phyloP scores from a whole-genome alignment of 2,113 vertebrate genomes.

The Diglossa brunneiventris region DNA sequence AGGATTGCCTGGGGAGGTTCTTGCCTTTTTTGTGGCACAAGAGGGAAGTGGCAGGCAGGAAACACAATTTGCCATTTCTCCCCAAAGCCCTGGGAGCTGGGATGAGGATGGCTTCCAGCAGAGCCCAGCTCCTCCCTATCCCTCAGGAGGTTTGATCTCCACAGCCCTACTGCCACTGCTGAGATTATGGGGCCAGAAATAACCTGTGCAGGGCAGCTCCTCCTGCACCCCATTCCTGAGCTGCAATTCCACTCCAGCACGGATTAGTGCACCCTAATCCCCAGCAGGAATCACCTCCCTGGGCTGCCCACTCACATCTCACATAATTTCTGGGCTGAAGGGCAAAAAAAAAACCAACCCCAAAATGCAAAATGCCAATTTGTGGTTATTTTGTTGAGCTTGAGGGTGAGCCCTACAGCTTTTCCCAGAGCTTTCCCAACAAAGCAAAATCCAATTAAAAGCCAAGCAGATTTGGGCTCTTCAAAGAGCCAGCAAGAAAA shows the following conservation, averaged over 20 bases:
- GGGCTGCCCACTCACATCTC: neutral
- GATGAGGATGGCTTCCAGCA: neutral
- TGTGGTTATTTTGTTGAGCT: neutral
- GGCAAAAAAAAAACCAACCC: neutral
- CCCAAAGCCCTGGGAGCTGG: neutral
- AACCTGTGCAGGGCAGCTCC: neutral
- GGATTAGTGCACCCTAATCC: neutral
- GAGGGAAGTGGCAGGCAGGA: neutral
- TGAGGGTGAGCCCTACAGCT: neutral
- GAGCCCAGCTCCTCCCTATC: neutral
- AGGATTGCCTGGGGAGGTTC: neutral
- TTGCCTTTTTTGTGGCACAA: neutral
- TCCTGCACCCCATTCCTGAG: neutral
- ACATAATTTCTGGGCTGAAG: fast-evolving
- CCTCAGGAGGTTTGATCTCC: neutral
- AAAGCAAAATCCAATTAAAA: neutral
- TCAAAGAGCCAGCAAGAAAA: neutral
- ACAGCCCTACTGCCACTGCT: neutral
- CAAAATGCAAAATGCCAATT: fast-evolving
- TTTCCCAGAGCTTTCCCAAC: neutral
- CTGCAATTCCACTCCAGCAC: neutral
- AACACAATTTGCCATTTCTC: no score
- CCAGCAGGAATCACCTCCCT: fast-evolving
- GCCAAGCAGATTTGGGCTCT: neutral
- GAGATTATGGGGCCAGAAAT: neutral